These are phyloP conservation scores for Hypotaenidia okinawae DNA, from an alignment of 2,797 vertebrate genomes.

Conservation along the genomic window DNA sequence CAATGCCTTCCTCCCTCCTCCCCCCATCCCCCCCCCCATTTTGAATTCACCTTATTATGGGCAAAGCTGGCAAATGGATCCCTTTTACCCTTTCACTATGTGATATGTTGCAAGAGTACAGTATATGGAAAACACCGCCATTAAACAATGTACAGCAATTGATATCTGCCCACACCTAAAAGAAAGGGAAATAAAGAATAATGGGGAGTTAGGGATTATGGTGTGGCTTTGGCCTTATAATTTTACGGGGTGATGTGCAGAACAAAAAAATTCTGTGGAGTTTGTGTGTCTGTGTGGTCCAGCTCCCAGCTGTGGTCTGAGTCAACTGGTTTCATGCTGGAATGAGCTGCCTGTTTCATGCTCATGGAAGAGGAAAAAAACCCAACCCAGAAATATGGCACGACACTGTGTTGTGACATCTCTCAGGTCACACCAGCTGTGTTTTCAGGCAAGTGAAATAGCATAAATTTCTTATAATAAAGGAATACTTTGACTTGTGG, in stretches of 20 bases:
- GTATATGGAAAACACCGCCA: neutral
- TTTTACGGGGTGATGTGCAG: conserved; percentile 9
- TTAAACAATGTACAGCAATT: neutral
- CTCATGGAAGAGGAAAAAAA: neutral
- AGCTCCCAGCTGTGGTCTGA: neutral
- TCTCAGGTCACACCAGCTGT: neutral
- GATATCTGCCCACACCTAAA: neutral
- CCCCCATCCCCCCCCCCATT: too few species aligned
- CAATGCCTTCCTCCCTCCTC: neutral
- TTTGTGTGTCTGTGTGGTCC: conserved; percentile 39
- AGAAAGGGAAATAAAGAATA: neutral
- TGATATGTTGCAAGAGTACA: neutral
- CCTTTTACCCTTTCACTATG: neutral
- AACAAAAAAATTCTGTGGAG: neutral
- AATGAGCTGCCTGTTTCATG: neutral
- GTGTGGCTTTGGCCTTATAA: neutral
- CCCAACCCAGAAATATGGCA: neutral
- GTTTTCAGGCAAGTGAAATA: neutral
- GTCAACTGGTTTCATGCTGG: neutral
- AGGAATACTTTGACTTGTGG: neutral
- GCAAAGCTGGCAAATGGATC: neutral
- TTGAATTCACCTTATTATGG: neutral
- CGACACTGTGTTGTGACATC: neutral
- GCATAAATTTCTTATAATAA: neutral
- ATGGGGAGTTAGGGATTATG: neutral